phyloP scores from a whole-genome alignment of 2,888 invertebrate species.

The Pegoplata infirma region DNA sequence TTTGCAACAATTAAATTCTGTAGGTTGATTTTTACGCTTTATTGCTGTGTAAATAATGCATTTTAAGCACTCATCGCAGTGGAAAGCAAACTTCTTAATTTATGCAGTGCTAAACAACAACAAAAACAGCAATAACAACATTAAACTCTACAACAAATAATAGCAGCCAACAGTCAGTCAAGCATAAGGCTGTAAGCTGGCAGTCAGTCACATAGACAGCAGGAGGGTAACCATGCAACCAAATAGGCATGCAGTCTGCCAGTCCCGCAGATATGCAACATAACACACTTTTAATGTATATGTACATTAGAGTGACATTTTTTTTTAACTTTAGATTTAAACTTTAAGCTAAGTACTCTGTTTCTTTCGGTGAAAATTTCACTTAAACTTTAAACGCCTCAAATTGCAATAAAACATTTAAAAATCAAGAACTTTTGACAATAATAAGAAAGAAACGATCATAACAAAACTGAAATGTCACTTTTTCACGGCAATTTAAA shows the following conservation, averaged over 20 bases:
- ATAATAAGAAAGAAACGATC: too few relatives aligned
- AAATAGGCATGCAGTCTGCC: slow-evolving; percentile 9
- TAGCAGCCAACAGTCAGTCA: slow-evolving; percentile 41
- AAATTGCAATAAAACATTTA: too few relatives aligned
- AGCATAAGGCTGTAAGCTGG: slow-evolving; percentile 51
- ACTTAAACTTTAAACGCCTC: too few relatives aligned
- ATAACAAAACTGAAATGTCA: too few relatives aligned
- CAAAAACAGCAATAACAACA: slow-evolving; percentile 49
- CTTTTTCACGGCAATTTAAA: too few relatives aligned
- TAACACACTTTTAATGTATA: neutral
- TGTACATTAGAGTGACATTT: too few relatives aligned
- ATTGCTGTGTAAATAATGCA: slow-evolving; percentile 65
- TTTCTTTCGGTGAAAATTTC: too few relatives aligned
- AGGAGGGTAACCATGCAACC: slow-evolving; percentile 45
- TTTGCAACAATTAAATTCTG: slow-evolving; percentile 61
- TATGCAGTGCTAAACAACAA: slow-evolving; percentile 65
- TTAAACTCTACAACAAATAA: too few relatives aligned
- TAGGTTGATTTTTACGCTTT: slow-evolving; percentile 64
- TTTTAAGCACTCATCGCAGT: slow-evolving; percentile 65
- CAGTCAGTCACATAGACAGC: slow-evolving; percentile 58
- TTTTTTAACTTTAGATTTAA: too few relatives aligned
- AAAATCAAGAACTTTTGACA: too few relatives aligned
- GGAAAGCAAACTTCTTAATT: slow-evolving; percentile 65
- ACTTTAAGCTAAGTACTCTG: too few relatives aligned
- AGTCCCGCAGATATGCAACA: slow-evolving; percentile 19